phyloP scores from a whole-genome alignment of 2,888 invertebrate species.

The Dicyrtoma fusca region DNA sequence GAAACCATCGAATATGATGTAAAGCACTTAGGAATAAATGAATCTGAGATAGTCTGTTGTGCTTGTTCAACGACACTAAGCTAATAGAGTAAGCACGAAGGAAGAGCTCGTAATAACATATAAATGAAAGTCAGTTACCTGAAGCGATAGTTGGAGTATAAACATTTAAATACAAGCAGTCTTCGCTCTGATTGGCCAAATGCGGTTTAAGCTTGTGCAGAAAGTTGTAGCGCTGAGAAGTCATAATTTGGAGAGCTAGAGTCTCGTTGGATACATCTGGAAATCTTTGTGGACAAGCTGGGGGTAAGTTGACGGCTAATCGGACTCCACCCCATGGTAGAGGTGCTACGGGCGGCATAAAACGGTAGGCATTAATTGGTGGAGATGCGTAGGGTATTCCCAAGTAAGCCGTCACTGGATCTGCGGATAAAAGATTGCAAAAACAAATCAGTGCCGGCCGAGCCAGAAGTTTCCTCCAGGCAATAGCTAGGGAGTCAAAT shows the following conservation, averaged over 20 bases:
- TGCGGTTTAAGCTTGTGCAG: slow-evolving; percentile 52
- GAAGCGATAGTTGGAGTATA: slow-evolving; percentile 46
- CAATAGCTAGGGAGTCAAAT: no score
- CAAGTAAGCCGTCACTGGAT: slow-evolving; percentile 53
- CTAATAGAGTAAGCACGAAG: no score
- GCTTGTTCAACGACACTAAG: no score
- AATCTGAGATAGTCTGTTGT: no score
- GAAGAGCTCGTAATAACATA: no score
- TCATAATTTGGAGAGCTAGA: slow-evolving; percentile 52
- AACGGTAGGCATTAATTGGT: slow-evolving; percentile 54
- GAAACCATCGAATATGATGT: no score
- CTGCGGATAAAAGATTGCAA: slow-evolving; percentile 35
- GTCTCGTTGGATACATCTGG: slow-evolving; percentile 62
- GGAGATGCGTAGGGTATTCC: slow-evolving; percentile 55
- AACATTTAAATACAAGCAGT: slow-evolving; percentile 54
- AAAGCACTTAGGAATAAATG: no score
- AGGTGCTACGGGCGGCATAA: slow-evolving; percentile 56
- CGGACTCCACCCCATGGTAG: slow-evolving; percentile 52
- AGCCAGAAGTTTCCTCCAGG: no score
- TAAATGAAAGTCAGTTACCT: no score
- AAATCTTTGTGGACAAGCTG: slow-evolving; percentile 66
- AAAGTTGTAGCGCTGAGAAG: slow-evolving; percentile 49
- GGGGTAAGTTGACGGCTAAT: slow-evolving; percentile 47
- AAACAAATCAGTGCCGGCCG: slow-evolving; percentile 6
- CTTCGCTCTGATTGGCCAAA: slow-evolving; percentile 54